These are phyloP conservation scores for Mellilla xanthometata DNA, from an alignment of 2,888 invertebrate species.

Conservation along the genomic window DNA sequence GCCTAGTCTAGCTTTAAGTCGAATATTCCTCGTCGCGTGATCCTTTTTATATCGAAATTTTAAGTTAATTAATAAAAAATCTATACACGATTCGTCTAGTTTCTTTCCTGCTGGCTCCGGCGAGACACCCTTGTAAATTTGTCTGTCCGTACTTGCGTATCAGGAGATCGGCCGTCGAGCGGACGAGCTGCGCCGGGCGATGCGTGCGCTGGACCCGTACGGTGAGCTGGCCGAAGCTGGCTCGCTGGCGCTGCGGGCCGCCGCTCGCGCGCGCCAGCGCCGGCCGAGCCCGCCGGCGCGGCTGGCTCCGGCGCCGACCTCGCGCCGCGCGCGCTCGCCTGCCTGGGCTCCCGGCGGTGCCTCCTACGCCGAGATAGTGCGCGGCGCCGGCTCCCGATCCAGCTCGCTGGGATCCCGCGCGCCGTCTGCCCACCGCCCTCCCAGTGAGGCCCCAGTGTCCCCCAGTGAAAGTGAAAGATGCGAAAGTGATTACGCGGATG, in stretches of 20 bases:
- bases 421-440: slow-evolving; percentile 41
- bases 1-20: slow-evolving; percentile 77
- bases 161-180: slow-evolving; percentile 88
- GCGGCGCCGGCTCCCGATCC: slow-evolving; percentile 79
- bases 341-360: slow-evolving; percentile 89
- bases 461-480: slow-evolving; percentile 65
- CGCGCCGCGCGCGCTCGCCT: slow-evolving; percentile 72
- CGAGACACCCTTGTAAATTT: slow-evolving; percentile 70
- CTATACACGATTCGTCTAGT: slow-evolving; percentile 70
- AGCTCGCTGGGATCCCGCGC: slow-evolving; percentile 54
- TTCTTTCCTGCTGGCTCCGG: slow-evolving; percentile 41
- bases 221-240: slow-evolving; percentile 69
- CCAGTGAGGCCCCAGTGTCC: slow-evolving; percentile 52
- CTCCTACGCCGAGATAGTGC: slow-evolving; percentile 91
- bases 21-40: slow-evolving; percentile 56
- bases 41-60: slow-evolving; percentile 57
- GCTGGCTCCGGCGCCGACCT: slow-evolving; percentile 25
- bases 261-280: slow-evolving; percentile 82
- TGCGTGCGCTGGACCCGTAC: slow-evolving; percentile 90
- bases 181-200: slow-evolving; percentile 87
- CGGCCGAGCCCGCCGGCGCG: slow-evolving; percentile 32
- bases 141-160: slow-evolving; percentile 83
- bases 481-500: slow-evolving; percentile 42
- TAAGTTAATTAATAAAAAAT: slow-evolving; percentile 68
- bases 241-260: slow-evolving; percentile 79